These are phyloP conservation scores for Strix aluco DNA, from an alignment of 2,113 vertebrate species.

Conservation along the genomic window DNA sequence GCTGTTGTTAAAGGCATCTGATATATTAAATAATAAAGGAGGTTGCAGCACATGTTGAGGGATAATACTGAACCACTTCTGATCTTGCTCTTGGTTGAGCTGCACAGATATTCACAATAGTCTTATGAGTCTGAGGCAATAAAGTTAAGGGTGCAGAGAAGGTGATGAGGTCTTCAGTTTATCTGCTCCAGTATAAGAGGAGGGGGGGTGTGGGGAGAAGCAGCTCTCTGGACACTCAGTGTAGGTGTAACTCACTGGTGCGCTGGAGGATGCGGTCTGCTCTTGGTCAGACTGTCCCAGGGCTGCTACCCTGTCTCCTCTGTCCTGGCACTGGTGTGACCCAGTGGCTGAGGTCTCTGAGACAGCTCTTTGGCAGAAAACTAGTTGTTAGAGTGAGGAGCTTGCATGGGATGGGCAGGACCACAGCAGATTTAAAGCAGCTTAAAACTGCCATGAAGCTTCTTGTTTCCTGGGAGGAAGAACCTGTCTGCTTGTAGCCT, in stretches of 20 bases:
- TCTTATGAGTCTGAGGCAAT: not conserved
- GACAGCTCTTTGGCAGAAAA: not conserved
- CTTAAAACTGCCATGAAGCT: not conserved
- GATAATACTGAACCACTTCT: not conserved
- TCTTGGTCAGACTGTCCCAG: not conserved
- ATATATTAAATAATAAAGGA: not conserved
- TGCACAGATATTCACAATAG: not conserved
- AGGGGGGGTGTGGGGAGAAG: not conserved
- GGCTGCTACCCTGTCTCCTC: not conserved
- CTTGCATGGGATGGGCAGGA: not conserved
- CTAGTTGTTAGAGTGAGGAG: not conserved
- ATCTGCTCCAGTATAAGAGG: not conserved
- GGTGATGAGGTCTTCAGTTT: not conserved
- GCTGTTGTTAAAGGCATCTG: not conserved
- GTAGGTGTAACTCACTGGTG: not conserved
- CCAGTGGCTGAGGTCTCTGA: not conserved
- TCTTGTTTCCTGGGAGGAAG: not conserved
- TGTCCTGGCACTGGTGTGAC: not conserved
- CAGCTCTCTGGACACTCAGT: accelerated
- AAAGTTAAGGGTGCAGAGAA: not conserved
- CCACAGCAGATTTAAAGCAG: not conserved
- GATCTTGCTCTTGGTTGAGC: not conserved
- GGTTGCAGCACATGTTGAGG: not conserved
- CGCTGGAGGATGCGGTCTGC: not conserved
- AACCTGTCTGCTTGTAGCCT: not conserved